Evolutionary conservation across 2,888 invertebrate genomes (phyloP).

Genomic region (Scrobipalpa costella): DNA sequence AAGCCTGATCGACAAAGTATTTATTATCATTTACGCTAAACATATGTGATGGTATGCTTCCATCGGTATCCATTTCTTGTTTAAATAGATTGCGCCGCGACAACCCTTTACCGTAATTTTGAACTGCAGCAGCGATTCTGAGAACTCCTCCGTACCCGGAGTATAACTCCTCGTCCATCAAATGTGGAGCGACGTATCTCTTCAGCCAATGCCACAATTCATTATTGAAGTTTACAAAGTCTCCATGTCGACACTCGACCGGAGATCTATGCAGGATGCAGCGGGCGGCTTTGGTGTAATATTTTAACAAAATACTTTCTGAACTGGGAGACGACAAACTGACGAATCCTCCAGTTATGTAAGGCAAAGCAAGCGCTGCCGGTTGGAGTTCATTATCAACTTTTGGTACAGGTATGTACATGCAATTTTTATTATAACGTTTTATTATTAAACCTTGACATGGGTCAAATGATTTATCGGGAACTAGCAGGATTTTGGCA

Average conservation of each 20-base stretch:
- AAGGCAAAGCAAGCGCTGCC: constrained; percentile 64
- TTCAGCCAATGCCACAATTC: constrained; percentile 76
- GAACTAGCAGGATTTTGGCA: constrained; percentile 58
- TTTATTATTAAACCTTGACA: constrained; percentile 57
- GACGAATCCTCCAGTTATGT: constrained; percentile 58
- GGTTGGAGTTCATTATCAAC: constrained; percentile 57
- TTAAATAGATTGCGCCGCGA: constrained; percentile 62
- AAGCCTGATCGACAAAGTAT: constrained; percentile 47
- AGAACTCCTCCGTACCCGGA: constrained; percentile 68
- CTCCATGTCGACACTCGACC: constrained; percentile 58
- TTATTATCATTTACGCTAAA: constrained; percentile 47
- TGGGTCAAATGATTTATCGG: constrained; percentile 55
- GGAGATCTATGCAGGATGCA: constrained; percentile 67
- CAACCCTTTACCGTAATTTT: constrained; percentile 65
- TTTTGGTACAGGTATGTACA: constrained; percentile 63
- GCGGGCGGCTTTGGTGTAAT: constrained; percentile 64
- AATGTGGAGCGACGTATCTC: constrained; percentile 65
- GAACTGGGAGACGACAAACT: constrained; percentile 57
- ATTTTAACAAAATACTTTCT: constrained; percentile 63
- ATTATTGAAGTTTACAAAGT: constrained; percentile 69
- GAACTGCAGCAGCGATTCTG: constrained; percentile 69
- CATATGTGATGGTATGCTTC: not conserved
- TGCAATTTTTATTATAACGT: constrained; percentile 62
- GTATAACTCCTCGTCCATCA: constrained; percentile 65
- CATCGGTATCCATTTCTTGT: constrained; percentile 40